phyloP scores from a whole-genome alignment of 2,797 vertebrate species.

The Lepus oiostolus region DNA sequence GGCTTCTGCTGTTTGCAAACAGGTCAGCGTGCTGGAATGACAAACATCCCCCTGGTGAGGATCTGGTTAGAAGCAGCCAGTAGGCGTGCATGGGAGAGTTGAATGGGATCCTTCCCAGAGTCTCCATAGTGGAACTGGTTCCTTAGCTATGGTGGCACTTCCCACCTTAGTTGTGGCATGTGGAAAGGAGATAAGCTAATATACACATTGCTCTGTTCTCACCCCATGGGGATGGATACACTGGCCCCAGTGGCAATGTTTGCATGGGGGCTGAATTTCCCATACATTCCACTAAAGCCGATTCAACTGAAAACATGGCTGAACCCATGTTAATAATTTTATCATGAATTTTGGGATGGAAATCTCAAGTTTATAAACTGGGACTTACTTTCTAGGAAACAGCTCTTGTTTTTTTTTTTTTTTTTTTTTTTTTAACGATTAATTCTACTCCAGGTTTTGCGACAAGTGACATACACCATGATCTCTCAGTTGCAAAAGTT shows the following conservation, averaged over 20 bases:
- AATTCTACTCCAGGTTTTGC: background rate
- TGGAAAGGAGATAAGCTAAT: background rate
- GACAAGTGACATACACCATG: background rate
- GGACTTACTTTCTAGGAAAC: background rate
- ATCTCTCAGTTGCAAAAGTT: conserved; percentile 26
- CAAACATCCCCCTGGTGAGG: background rate
- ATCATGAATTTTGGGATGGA: background rate
- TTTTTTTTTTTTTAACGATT: background rate
- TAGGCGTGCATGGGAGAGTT: rapidly evolving
- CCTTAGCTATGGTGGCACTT: background rate
- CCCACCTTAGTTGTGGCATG: background rate
- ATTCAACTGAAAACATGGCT: background rate
- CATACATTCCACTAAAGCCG: background rate
- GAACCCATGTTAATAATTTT: background rate
- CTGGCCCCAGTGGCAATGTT: background rate
- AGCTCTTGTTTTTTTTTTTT: background rate
- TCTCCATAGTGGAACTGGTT: background rate
- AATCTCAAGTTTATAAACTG: conserved; percentile 10
- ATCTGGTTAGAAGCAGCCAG: background rate
- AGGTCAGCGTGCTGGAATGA: background rate
- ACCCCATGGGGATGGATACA: background rate
- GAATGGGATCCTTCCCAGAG: background rate
- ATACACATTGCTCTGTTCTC: background rate
- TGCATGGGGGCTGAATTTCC: background rate
- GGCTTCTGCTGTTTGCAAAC: conserved; percentile 65